Evolutionary conservation across 1,140 invertebrate species (phyloP).

Genomic region (Drosophila repleta): DNA sequence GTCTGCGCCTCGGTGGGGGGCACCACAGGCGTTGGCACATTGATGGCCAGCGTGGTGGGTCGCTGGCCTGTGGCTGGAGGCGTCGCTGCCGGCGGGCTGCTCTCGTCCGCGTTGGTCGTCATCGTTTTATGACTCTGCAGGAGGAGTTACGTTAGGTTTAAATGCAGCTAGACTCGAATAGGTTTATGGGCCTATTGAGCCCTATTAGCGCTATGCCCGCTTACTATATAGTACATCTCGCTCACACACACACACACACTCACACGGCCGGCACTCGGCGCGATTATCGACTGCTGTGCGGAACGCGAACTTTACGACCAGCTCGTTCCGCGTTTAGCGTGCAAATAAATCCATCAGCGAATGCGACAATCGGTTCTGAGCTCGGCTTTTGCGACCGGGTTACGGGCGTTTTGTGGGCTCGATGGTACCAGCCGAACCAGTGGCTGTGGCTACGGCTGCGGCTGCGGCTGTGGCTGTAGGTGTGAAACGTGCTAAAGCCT

Average conservation of each 20-base stretch:
- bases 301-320: slow-evolving; percentile 67
- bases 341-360: slow-evolving; percentile 74
- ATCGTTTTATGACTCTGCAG: slow-evolving; percentile 55
- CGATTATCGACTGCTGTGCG: slow-evolving; percentile 1
- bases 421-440: background rate
- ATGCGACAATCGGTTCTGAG: slow-evolving; percentile 29
- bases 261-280: background rate
- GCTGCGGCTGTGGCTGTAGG: slow-evolving; percentile 5
- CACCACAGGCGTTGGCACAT: slow-evolving; percentile 23
- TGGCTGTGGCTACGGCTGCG: background rate
- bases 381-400: slow-evolving; percentile 15
- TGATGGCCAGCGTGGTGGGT: slow-evolving; percentile 39
- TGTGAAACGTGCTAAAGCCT: slow-evolving; percentile 60
- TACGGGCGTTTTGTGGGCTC: background rate
- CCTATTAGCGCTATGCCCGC: background rate
- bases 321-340: slow-evolving; percentile 76
- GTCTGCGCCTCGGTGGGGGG: slow-evolving; percentile 5
- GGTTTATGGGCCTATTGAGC: background rate
- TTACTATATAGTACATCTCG: slow-evolving; percentile 30
- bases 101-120: slow-evolving; percentile 51
- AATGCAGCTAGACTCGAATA: background rate
- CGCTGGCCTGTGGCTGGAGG: background rate
- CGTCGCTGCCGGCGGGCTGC: slow-evolving; percentile 4
- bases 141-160: background rate
- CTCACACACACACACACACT: background rate